Evolutionary conservation across 2,113 vertebrate genomes (phyloP), one percentile per base, ranked within the genome.

Genomic region (Synchiropus splendidus): DNA sequence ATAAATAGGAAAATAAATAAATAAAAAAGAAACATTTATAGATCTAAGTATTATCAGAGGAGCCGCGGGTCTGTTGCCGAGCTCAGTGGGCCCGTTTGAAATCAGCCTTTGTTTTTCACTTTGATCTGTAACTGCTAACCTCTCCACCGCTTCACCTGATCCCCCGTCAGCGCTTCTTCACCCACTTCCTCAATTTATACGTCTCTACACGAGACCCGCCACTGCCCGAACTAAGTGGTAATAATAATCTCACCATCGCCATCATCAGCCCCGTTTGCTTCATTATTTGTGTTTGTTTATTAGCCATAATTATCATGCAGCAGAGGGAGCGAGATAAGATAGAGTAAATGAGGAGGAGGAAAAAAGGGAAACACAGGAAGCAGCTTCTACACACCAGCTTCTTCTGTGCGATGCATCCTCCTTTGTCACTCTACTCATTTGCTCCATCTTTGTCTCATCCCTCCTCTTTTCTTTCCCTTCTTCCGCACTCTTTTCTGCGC

Each of bases 1-100:
- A 83, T 80, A 88, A 87, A 83, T 78, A 83, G 74, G 65, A 70
- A 81, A 78, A 81, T 80, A 85, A 84, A 85, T 81, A 85, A 82
- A 84, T 78, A 83, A 85, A 80, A 67, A 69, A 80, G 58, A 72
- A 83, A 83, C 84, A 85, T 79, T 89, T 86, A 83, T 83, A 84
- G 87, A 87, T 76, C 76, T 77, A 79, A 79, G 72, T 84, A 74
- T 80, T 81, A 67, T 84, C 67, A 41, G 54, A 65, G 78, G 84
- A 87, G 64, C 70, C 16, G 67, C 62, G 77, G 70, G 77, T 83
- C 78, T 78, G 80, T 75, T 82, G 62, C 74, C 69, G 58, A 60
- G 70, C 57, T 85, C 76, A 62, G 67, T 30, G 63, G 68, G 73
- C 67, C 72, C 34, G 12, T 81, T 84, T 74, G 82, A 88, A 81